Evolutionary conservation across 1,140 invertebrate genomes (phyloP).

Genomic region (Drepana arcuata): DNA sequence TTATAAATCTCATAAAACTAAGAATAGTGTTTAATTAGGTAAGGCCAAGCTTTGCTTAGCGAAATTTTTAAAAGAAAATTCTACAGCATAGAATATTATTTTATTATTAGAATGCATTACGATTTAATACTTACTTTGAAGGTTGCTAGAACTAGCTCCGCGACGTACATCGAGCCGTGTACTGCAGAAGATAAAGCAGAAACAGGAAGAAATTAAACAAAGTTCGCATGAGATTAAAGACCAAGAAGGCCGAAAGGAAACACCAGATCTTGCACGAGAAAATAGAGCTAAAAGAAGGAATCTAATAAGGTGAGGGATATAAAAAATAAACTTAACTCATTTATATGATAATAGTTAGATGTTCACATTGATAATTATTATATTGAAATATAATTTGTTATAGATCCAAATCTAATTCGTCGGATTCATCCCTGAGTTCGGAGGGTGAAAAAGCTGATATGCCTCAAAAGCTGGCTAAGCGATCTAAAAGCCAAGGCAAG

Average conservation of each 20-base stretch:
- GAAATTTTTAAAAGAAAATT: no score
- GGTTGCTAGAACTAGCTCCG: conserved; percentile 73
- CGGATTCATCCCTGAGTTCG: conserved; percentile 38
- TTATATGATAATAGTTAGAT: neutral
- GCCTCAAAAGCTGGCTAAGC: conserved; percentile 40
- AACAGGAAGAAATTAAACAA: conserved; percentile 54
- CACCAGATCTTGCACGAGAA: conserved; percentile 36
- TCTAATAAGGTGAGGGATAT: conserved; percentile 41
- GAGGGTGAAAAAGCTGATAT: conserved; percentile 41
- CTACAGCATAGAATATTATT: no score
- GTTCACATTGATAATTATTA: conserved; percentile 1
- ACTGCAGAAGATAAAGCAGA: conserved; percentile 69
- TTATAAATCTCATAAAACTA: no score
- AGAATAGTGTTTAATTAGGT: no score
- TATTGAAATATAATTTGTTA: conserved; percentile 7
- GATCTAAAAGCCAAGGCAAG: conserved; percentile 32
- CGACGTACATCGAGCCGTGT: conserved; percentile 73
- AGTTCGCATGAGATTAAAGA: conserved; percentile 38
- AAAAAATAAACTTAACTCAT: neutral
- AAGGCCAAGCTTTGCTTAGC: no score
- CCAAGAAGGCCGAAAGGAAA: conserved; percentile 34
- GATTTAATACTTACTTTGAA: conserved; percentile 30
- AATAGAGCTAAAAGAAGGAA: conserved; percentile 53
- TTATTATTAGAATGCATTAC: no score
- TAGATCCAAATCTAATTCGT: conserved; percentile 36